Percentiles rank a stretch among this genome's conserved stretches.
These are phyloP conservation scores for Tricholaema leucomelas DNA, from an alignment of 2,113 vertebrate genomes.

Conservation along the genomic window DNA sequence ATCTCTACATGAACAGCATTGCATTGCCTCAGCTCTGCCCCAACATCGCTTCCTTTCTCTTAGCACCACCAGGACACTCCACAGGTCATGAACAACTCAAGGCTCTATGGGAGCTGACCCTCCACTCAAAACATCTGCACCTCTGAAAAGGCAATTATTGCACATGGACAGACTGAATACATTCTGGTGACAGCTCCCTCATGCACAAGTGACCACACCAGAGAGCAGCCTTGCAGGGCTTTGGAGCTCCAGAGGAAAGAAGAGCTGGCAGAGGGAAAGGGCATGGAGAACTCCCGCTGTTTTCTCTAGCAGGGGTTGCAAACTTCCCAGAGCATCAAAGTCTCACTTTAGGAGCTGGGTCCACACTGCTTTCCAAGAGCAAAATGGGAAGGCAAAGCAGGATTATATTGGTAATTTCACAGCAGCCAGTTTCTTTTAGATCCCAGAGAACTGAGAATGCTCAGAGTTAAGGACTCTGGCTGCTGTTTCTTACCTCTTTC, in stretches of 20 bases:
- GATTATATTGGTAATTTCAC: background rate
- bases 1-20: background rate
- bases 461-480: background rate
- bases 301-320: background rate
- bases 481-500: constrained; percentile 86
- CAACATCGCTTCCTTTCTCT: background rate
- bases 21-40: background rate
- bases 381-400: background rate
- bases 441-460: background rate
- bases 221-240: background rate
- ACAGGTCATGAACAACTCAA: background rate
- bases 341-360: background rate
- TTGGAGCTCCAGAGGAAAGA: background rate
- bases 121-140: background rate
- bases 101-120: background rate
- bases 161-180: background rate
- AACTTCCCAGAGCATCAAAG: background rate
- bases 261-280: background rate
- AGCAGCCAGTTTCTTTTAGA: background rate
- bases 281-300: background rate
- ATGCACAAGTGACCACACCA: background rate
- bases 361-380: background rate
- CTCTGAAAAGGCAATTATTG: background rate
- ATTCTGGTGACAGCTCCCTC: background rate
- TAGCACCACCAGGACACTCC: background rate